Base-by-base conservation (phyloP, 2,888 invertebrate species). In the Allolobophora icterica region DNA sequence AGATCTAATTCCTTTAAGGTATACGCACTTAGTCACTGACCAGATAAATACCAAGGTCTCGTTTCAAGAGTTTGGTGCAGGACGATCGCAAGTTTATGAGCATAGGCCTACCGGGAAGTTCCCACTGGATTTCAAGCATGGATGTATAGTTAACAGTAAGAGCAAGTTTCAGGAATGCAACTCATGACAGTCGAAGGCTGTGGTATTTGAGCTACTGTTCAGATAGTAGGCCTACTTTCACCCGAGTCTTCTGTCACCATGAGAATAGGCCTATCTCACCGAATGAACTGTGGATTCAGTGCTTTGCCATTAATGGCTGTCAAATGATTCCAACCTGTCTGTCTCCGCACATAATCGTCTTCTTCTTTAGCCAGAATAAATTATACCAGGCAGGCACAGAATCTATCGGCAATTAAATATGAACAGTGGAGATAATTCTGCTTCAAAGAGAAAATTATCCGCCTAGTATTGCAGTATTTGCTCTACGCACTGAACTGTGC, bases 311-410 rank as follows among this genome's bases (percentile, higher is more conserved):
- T 71, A 71, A 71, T 71, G 71, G 71, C 71, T 17, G 71, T 71
- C 71, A n/a, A 71, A 71, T 71, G 71, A 71, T 71, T 71, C 30
- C 71, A 71, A 71, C 71, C 71, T n/a, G 71, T 71, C 71, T n/a
- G 71, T 71, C 71, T 0, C 71, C 71, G 8, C 30, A 71, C n/a
- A 30, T n/a, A 71, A 71, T 71, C 71, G 71, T 71, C 71, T n/a
- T 71, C 71, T 71, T 71, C 8, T 71, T 71, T n/a, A 8, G 30
- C 71, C 71, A 71, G 71, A 71, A 8, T 17, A 71, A 71, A 71
- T 71, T 17, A 71, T 71, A n/a, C n/a, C 71, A 11, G 52, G 24
- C 52, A 13, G 8, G n/a, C 11, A 30, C 30, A 6, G 11, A 71
- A n/a, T 71, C 52, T 21, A n/a, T 11, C 71, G n/a, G 71, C n/a